Evolutionary conservation across 1,140 invertebrate genomes (phyloP).

Genomic region (Capitella teleta): DNA sequence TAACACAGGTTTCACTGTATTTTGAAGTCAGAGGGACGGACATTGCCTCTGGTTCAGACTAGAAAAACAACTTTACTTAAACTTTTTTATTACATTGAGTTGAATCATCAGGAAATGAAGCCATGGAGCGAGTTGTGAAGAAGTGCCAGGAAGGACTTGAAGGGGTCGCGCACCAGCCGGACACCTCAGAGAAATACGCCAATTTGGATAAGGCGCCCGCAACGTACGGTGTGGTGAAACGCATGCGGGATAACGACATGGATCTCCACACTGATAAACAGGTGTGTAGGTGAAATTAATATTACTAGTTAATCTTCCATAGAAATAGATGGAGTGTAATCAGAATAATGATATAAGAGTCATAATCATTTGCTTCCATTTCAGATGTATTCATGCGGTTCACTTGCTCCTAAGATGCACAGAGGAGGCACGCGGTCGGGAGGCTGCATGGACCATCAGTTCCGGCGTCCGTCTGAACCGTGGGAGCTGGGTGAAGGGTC

Average conservation of each 20-base stretch:
- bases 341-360: too few species aligned
- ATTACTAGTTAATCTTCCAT: not conserved
- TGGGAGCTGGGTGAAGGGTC: slow-evolving; percentile 52
- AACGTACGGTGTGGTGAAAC: slow-evolving; percentile 46
- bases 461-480: slow-evolving; percentile 45
- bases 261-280: slow-evolving; percentile 45
- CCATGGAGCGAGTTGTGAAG: slow-evolving; percentile 17
- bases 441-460: slow-evolving; percentile 45
- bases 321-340: not conserved
- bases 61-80: too few species aligned
- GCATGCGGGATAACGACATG: slow-evolving; percentile 46
- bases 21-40: too few species aligned
- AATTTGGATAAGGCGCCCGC: slow-evolving; percentile 40
- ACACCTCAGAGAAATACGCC: slow-evolving; percentile 42
- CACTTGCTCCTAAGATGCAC: slow-evolving; percentile 49
- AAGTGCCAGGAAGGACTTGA: slow-evolving; percentile 35
- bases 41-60: too few species aligned
- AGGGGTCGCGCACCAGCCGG: slow-evolving; percentile 41
- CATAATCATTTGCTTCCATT: too few species aligned
- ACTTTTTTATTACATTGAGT: too few species aligned
- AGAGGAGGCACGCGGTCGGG: slow-evolving; percentile 40
- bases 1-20: too few species aligned
- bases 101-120: not conserved
- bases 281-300: slow-evolving; percentile 18
- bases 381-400: slow-evolving; percentile 51